Conservation (phyloP, 2,797 vertebrate genomes). For the Pseudochirops corinnae region DNA sequence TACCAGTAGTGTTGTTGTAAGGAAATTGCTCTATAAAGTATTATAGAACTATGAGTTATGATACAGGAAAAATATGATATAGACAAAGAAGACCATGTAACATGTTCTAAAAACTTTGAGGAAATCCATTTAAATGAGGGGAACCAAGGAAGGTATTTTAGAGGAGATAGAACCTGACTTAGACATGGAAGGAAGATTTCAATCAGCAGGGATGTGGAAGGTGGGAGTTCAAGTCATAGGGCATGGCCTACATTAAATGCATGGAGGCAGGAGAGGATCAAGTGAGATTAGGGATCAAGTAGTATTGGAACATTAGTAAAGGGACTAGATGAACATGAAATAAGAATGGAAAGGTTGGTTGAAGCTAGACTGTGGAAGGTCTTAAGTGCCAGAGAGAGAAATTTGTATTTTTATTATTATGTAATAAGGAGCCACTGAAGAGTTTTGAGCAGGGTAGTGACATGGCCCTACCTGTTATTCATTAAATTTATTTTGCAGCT, state of each 20-base stretch:
- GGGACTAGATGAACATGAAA: not conserved
- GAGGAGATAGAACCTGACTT: not conserved
- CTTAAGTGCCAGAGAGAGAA: not conserved
- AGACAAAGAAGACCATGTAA: not conserved
- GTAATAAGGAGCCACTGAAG: not conserved
- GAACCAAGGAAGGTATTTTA: not conserved
- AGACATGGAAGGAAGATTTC: not conserved
- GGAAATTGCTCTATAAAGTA: not conserved
- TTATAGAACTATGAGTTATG: not conserved
- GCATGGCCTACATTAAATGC: not conserved
- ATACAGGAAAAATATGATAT: not conserved
- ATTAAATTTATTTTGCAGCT: not conserved
- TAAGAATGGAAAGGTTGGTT: not conserved
- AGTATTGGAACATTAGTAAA: not conserved
- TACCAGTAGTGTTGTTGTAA: not conserved
- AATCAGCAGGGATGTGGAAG: not conserved
- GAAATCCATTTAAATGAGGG: not conserved
- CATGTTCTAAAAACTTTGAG: not conserved
- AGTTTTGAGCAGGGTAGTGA: not conserved
- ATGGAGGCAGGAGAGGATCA: not conserved
- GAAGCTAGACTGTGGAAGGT: not conserved
- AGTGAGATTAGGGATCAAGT: not conserved
- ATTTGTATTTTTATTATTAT: not conserved
- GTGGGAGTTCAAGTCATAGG: not conserved
- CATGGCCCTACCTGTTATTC: not conserved